Conservation (phyloP, 2,113 vertebrate genomes). For the Suncus etruscus region DNA sequence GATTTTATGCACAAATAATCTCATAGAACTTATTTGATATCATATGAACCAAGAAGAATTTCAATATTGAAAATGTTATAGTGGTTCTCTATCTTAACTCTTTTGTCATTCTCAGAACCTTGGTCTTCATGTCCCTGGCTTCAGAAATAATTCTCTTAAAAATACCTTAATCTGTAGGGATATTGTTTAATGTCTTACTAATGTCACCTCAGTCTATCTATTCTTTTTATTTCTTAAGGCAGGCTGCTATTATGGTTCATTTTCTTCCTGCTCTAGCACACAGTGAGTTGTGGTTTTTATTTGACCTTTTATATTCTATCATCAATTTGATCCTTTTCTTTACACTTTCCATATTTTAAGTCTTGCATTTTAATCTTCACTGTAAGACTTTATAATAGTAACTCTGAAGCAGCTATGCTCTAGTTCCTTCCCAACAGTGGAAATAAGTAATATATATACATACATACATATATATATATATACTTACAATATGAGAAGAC, state of each 20-base stretch:
- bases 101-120: constrained; percentile 28
- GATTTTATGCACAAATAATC: background rate
- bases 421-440: background rate
- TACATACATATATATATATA: background rate
- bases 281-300: background rate
- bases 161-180: background rate
- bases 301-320: background rate
- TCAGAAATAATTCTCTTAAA: constrained; percentile 40
- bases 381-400: background rate
- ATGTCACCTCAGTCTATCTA: background rate
- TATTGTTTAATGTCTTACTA: constrained; percentile 57
- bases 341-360: constrained; percentile 45
- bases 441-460: background rate
- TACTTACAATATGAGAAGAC: background rate
- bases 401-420: background rate
- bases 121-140: constrained; percentile 13
- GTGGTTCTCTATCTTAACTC: constrained; percentile 24
- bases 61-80: constrained; percentile 47
- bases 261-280: constrained; percentile 43
- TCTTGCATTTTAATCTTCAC: constrained; percentile 28
- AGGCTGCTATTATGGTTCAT: background rate
- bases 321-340: too few relatives aligned
- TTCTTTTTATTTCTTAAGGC: constrained; percentile 41
- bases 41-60: background rate
- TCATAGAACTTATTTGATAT: constrained; percentile 31